phyloP scores from a whole-genome alignment of 2,113 vertebrate species.

The Phocoena phocoena region DNA sequence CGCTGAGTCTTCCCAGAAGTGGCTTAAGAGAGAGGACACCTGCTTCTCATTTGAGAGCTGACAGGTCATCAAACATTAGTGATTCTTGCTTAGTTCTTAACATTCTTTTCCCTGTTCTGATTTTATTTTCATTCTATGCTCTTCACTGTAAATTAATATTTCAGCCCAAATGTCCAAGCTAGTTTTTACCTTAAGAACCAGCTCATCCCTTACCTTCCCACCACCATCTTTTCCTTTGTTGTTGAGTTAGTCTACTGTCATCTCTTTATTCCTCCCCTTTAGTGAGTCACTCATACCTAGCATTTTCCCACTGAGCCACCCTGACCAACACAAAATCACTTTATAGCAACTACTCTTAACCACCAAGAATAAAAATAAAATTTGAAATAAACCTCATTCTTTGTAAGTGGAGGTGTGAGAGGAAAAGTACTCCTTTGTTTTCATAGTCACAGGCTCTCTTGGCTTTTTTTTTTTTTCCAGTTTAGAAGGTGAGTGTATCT shows the following conservation, averaged over 20 bases:
- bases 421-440: background rate
- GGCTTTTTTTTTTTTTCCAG: background rate
- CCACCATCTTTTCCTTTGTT: background rate
- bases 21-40: background rate
- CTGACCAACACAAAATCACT: background rate
- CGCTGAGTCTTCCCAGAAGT: background rate
- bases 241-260: background rate
- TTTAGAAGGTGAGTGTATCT: background rate
- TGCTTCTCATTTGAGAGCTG: conserved; percentile 55
- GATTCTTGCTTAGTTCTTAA: conserved; percentile 9
- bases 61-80: conserved; percentile 47
- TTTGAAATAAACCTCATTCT: background rate
- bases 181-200: background rate
- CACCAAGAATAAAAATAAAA: conserved; percentile 17
- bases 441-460: background rate
- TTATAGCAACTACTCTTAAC: background rate
- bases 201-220: background rate
- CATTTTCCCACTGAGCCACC: background rate
- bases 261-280: conserved; percentile 3
- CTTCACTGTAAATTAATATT: conserved; percentile 20
- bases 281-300: background rate
- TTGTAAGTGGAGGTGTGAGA: background rate
- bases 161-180: background rate
- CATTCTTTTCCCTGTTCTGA: conserved; percentile 33
- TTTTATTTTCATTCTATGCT: conserved; percentile 39